phyloP scores from a whole-genome alignment of 2,888 invertebrate species.

The Steinernema carpocapsae region DNA sequence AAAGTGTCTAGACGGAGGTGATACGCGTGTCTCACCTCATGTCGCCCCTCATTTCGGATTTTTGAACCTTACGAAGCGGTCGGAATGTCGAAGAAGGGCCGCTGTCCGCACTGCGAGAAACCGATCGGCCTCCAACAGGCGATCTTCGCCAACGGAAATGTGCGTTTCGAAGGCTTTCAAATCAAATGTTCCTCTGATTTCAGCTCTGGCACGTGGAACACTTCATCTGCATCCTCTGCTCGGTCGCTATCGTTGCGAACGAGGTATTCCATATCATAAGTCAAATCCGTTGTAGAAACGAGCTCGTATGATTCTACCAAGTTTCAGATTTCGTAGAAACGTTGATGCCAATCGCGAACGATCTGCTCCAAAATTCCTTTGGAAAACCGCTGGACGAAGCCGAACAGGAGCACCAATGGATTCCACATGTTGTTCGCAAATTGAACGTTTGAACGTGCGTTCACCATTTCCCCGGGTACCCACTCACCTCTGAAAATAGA shows the following conservation, averaged over 20 bases:
- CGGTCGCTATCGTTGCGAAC: conserved; percentile 7
- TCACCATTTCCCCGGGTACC: no score
- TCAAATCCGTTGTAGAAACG: neutral
- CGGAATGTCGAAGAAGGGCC: neutral
- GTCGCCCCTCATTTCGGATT: neutral
- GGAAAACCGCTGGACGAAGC: conserved; percentile 18
- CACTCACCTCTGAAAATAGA: no score
- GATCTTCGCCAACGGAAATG: conserved; percentile 27
- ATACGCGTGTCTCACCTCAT: no score
- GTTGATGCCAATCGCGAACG: neutral
- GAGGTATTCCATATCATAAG: conserved; percentile 18
- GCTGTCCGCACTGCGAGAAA: conserved; percentile 21
- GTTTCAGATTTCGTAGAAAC: neutral
- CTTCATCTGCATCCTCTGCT: conserved; percentile 8
- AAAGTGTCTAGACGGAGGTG: no score
- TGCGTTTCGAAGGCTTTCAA: neutral
- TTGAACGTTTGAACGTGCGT: no score
- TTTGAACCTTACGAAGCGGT: neutral
- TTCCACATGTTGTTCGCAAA: no score
- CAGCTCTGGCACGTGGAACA: conserved; percentile 32
- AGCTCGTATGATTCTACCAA: neutral
- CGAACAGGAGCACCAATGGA: neutral
- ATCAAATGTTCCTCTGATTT: neutral
- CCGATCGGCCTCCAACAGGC: conserved; percentile 20
- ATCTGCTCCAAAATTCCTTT: conserved; percentile 5